phyloP scores from a whole-genome alignment of 2,797 vertebrate genomes.

The Potorous gilbertii region DNA sequence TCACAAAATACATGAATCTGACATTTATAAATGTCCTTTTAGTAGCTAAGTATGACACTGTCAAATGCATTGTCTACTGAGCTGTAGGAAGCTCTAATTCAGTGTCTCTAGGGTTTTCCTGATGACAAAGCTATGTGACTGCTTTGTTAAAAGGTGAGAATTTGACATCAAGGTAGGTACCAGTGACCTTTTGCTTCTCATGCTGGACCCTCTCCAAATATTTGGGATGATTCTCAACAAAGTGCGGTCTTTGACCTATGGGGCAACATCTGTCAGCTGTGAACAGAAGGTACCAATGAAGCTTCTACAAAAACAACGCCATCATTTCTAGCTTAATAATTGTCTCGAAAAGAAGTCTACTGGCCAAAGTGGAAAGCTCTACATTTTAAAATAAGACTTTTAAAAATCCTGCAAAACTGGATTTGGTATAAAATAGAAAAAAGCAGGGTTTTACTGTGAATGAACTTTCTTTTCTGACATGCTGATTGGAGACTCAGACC shows the following conservation, averaged over 20 bases:
- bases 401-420: background rate
- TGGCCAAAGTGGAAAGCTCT: background rate
- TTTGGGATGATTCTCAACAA: background rate
- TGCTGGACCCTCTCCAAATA: background rate
- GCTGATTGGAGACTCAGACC: background rate
- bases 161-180: background rate
- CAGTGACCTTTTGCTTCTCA: background rate
- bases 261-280: background rate
- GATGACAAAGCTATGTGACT: background rate
- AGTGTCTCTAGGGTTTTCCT: background rate
- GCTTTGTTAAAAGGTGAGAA: background rate
- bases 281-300: background rate
- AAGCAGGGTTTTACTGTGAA: background rate
- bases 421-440: background rate
- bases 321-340: background rate
- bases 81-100: background rate
- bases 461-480: slow-evolving; percentile 32
- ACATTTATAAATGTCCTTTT: slow-evolving; percentile 35
- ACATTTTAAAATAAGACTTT: background rate
- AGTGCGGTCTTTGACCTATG: background rate
- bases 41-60: background rate
- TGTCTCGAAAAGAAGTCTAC: background rate
- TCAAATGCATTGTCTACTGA: background rate
- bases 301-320: background rate
- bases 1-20: background rate